Conservation (phyloP, 2,888 invertebrate genomes). For the Pomacea canaliculata region DNA sequence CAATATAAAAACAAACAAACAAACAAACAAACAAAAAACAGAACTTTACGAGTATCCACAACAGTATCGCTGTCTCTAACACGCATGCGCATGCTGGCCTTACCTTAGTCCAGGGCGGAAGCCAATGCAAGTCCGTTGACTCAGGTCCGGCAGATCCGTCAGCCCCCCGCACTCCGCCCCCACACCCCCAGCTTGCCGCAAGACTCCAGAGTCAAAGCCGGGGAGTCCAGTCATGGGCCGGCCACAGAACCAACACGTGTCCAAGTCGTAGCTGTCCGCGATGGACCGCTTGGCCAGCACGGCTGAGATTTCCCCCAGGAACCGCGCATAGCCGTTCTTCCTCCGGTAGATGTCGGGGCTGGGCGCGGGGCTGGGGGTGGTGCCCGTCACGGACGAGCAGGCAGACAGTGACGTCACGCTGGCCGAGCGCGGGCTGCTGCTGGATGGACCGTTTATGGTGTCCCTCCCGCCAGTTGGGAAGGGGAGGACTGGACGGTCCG, state of each 20-base stretch:
- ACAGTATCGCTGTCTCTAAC: not conserved
- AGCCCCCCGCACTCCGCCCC: too few species aligned
- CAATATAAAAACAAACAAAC: not conserved
- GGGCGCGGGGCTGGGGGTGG: slow-evolving; percentile 22
- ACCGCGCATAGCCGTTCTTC: slow-evolving; percentile 19
- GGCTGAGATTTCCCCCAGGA: slow-evolving; percentile 19
- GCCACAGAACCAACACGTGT: slow-evolving; percentile 24
- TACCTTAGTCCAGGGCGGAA: not conserved
- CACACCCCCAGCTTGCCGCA: not conserved
- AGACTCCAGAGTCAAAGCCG: slow-evolving; percentile 5
- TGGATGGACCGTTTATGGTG: not conserved
- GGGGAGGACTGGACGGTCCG: not conserved
- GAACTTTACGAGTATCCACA: too few species aligned
- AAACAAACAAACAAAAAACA: not conserved
- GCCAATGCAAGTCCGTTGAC: too few species aligned
- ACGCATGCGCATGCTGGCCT: not conserved
- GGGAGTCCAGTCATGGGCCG: slow-evolving; percentile 14
- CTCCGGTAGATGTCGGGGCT: slow-evolving; percentile 22
- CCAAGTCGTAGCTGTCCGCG: slow-evolving; percentile 23
- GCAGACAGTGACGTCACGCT: not conserved
- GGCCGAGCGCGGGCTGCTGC: slow-evolving; percentile 11
- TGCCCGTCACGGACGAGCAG: not conserved
- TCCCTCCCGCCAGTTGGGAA: not conserved
- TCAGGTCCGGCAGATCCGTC: too few species aligned
- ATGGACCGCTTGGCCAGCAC: slow-evolving; percentile 20